phyloP scores from a whole-genome alignment of 2,113 vertebrate species.

The Ictalurus furcatus region DNA sequence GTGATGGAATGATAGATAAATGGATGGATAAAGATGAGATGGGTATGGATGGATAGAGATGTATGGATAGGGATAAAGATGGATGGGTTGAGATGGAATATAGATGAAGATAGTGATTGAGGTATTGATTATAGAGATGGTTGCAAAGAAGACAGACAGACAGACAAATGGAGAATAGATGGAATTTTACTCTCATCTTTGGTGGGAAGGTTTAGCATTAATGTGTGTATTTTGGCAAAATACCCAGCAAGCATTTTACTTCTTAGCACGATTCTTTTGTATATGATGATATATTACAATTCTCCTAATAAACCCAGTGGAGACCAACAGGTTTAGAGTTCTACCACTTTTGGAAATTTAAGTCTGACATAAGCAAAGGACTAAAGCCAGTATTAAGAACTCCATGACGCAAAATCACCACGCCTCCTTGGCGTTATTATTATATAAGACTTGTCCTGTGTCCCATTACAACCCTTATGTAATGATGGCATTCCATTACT shows the following conservation, averaged over 20 bases:
- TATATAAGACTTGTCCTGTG: background rate
- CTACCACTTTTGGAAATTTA: background rate
- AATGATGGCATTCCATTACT: background rate
- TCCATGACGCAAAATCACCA: background rate
- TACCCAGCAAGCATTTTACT: background rate
- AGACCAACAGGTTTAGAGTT: background rate
- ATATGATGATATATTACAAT: background rate
- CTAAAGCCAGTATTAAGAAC: background rate
- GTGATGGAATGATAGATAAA: background rate
- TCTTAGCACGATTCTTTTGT: background rate
- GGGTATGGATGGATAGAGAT: background rate
- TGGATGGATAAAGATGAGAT: background rate
- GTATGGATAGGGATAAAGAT: background rate
- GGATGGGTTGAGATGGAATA: background rate
- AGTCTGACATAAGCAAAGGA: background rate
- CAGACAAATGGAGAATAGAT: background rate
- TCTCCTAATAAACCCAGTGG: background rate
- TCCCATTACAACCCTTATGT: background rate
- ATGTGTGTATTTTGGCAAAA: background rate
- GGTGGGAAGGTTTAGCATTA: background rate
- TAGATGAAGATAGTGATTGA: background rate
- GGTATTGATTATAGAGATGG: too few species aligned
- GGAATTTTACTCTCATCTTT: background rate
- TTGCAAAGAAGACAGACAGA: background rate
- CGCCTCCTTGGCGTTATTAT: background rate